Percentiles rank a stretch among this genome's conserved stretches.
Evolutionary conservation across 2,888 invertebrate species (phyloP).

Genomic region (Bombylius major): DNA sequence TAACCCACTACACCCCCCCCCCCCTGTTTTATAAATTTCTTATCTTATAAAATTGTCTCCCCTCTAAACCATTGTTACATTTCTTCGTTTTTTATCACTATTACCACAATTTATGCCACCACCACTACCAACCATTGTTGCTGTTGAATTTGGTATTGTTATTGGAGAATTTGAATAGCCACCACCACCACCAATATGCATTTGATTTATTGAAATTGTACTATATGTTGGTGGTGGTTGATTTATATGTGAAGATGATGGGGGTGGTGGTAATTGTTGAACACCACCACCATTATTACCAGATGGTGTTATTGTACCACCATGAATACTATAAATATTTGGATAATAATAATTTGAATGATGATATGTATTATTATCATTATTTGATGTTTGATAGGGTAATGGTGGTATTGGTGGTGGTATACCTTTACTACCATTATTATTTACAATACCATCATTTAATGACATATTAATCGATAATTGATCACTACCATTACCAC

Average conservation of each 20-base stretch:
- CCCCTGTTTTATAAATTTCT: no score
- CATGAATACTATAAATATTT: background rate
- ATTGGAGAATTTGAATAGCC: slow-evolving; percentile 26
- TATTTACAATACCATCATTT: background rate
- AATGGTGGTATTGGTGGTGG: slow-evolving; percentile 43
- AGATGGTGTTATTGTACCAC: background rate
- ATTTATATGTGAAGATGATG: slow-evolving; percentile 1
- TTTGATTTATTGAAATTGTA: slow-evolving; percentile 25
- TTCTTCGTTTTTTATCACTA: slow-evolving; percentile 41
- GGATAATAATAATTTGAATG: slow-evolving; percentile 2
- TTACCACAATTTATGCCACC: slow-evolving; percentile 25
- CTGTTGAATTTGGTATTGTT: slow-evolving; percentile 14
- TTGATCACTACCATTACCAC: background rate
- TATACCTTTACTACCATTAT: slow-evolving; percentile 8
- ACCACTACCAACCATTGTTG: slow-evolving; percentile 21
- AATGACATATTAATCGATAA: slow-evolving; percentile 1
- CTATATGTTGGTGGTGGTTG: slow-evolving; percentile 30
- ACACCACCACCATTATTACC: background rate
- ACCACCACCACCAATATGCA: background rate
- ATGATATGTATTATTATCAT: background rate
- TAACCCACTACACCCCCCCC: no score
- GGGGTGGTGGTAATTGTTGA: background rate
- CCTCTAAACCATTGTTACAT: slow-evolving; percentile 48
- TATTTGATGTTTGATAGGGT: slow-evolving; percentile 14
- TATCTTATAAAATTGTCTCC: background rate